Evolutionary conservation across 2,888 invertebrate species (phyloP), one percentile per base, ranked within the genome.

Genomic region (Ceraclea dissimilis): DNA sequence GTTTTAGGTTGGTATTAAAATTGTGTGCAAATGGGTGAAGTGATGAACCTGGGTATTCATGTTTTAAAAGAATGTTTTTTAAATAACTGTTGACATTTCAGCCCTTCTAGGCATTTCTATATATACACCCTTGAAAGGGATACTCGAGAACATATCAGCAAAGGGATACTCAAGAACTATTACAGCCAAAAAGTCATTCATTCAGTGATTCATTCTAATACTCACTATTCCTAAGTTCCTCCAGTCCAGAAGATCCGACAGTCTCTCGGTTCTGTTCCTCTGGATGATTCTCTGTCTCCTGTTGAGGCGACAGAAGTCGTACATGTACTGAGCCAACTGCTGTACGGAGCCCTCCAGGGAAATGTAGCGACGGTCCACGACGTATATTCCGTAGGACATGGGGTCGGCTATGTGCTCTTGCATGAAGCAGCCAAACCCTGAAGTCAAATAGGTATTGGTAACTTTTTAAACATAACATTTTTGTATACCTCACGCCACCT

Each of bases 341-440:
- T 92, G 89, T 2, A 97, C 88, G 26, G 93, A 91, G 50, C 90
- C 90, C 69, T 99, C 96, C 1, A 95, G 72, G 2, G 86, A 86
- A 64, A 95, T 94, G 70, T 84, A 90, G 54, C 96, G 80, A 13
- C 99, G 80, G 72, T 99, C 99, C 18, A 99, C 93, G 44, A 99
- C 93, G 74, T 98, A 99, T 64, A 99, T 97, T 49, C 98, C 99
- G 69, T 99, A 99, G 1, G 94, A 94, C 84, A 91, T 89, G 0
- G 98, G 98, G 71, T 99, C 98, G 0, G 93, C 90, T 57, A 99
- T 90, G 70, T 98, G 95, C 64, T 99, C 95, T 65, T 93, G 86
- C 94, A 98, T 97, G 74, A 98, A 98, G 69, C 97, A 97, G 2
- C 98, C 98, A 71, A 98, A 98, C 43, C 94, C 91, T 85, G 69